These are phyloP conservation scores for Hippopotamus amphibius DNA, from an alignment of 2,113 vertebrate species.

Conservation along the genomic window DNA sequence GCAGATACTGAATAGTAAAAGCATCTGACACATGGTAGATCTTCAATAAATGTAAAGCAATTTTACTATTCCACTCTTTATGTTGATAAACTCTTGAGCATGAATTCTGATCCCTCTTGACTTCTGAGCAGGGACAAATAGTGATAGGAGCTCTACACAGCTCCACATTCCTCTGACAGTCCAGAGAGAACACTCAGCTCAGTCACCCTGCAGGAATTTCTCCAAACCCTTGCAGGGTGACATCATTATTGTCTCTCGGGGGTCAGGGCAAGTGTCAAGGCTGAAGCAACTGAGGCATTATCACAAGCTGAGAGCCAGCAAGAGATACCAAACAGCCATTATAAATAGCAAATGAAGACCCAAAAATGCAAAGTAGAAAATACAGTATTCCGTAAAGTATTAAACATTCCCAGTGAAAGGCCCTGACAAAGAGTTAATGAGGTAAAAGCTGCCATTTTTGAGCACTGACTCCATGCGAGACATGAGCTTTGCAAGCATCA, in stretches of 20 bases:
- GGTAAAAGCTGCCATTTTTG: background rate
- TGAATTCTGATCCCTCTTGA: background rate
- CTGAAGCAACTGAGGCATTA: constrained; percentile 8
- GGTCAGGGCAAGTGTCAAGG: background rate
- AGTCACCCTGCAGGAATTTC: constrained; percentile 39
- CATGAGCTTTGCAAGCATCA: background rate
- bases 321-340: constrained; percentile 8
- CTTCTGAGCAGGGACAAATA: background rate
- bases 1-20: background rate
- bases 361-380: constrained; percentile 2
- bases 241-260: constrained; percentile 16
- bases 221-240: constrained; percentile 26
- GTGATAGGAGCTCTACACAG: background rate
- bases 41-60: constrained; percentile 34
- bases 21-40: background rate
- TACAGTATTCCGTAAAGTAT: background rate
- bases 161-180: background rate
- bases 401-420: background rate
- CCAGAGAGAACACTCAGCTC: background rate
- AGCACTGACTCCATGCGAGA: background rate
- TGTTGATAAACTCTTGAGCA: background rate
- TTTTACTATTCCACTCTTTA: constrained; percentile 27
- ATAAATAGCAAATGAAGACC: constrained; percentile 3
- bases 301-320: constrained; percentile 20
- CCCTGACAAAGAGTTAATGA: background rate